These are phyloP conservation scores for Temnothorax nylanderi DNA, from an alignment of 1,140 invertebrate genomes.

Conservation along the genomic window DNA sequence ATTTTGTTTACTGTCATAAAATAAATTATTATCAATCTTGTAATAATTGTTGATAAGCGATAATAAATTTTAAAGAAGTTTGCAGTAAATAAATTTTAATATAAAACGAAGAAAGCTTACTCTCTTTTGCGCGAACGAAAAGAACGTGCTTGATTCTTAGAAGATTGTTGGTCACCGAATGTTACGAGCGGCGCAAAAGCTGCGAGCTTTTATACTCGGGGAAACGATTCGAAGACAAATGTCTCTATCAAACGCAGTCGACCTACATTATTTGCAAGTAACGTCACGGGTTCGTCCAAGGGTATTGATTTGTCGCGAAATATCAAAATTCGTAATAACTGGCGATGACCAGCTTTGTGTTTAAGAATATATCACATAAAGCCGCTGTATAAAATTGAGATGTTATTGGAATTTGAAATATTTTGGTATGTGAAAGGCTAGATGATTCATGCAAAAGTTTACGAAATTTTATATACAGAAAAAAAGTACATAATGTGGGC, in stretches of 20 bases:
- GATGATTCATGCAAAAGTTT: neutral
- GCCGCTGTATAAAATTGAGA: neutral
- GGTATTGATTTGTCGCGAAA: constrained; percentile 54
- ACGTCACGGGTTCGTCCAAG: constrained; percentile 39
- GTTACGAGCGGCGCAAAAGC: constrained; percentile 61
- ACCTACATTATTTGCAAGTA: constrained; percentile 59
- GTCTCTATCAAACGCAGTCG: constrained; percentile 75
- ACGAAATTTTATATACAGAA: neutral
- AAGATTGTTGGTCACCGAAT: constrained; percentile 58
- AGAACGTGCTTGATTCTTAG: constrained; percentile 36
- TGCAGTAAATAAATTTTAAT: neutral
- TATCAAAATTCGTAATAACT: constrained; percentile 47
- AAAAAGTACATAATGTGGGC: neutral
- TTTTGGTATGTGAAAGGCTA: neutral
- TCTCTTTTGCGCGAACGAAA: constrained; percentile 14
- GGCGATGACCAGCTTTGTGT: neutral
- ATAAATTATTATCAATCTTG: neutral
- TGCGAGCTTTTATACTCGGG: constrained; percentile 80
- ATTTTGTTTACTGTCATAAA: neutral
- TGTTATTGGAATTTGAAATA: constrained; percentile 3
- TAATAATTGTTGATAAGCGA: neutral
- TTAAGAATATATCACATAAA: neutral
- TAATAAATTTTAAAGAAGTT: neutral
- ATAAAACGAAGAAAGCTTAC: constrained; percentile 39
- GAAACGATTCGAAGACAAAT: constrained; percentile 74